Evolutionary conservation across 2,113 vertebrate genomes (phyloP), one percentile per base, ranked within the genome.

Genomic region (Peromyscus californicus): DNA sequence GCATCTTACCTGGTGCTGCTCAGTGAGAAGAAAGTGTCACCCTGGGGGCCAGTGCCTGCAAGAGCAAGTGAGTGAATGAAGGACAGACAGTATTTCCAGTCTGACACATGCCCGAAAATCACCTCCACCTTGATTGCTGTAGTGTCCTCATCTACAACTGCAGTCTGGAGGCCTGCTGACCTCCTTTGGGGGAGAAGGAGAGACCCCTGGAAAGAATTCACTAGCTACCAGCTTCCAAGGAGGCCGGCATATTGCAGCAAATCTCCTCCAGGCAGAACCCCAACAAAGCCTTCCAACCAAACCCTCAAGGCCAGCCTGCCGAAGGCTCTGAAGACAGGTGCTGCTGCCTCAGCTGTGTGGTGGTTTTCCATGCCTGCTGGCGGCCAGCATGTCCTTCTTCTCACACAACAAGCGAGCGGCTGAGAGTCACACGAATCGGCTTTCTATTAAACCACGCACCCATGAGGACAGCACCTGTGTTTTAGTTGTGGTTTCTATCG

Each of bases 41-140:
- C 4, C 0, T 13, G 22, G 83, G 6, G 10, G 36, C 12, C 0
- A 0, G 6, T 0, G 1, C 19, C 1, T 2, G 10, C 57, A 21
- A 39, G 5, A 33, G 0, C 1, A 24, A 36, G 45, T 36, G n/a
- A 51, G 51, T 51, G 10, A 29, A 0, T 8, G 2, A 16, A 57
- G 69, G 3, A 33, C 63, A 4, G 3, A 26, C 5, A 4, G 65
- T 13, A 11, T 69, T 67, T 65, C 51, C 12, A 3, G 2, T 16
- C 36, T 12, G 31, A 39, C 51, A 39, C 10, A 0, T 33, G 74
- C 69, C 36, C 48, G 36, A 54, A 19, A 19, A 12, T 4, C 54
- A 29, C 22, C 51, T 19, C 36, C 21, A n/a, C 4, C 67, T 21
- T 33, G 24, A 33, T 1, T 63, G 26, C 21, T 80, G 2, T 36